phyloP scores from a whole-genome alignment of 2,113 vertebrate genomes.

The Cheirogaleus medius region DNA sequence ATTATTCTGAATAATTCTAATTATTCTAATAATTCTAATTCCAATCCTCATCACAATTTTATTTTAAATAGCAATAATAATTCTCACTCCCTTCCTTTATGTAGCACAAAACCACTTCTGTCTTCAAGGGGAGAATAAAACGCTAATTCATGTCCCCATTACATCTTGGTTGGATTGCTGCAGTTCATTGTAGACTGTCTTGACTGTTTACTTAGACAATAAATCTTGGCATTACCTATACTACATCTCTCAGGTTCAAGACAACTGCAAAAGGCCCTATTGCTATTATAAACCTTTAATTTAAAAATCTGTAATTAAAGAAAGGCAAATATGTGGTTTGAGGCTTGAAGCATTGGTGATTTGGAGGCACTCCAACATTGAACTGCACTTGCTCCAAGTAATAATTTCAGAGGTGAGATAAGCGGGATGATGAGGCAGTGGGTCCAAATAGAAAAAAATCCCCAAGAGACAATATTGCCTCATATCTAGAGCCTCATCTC shows the following conservation, averaged over 20 bases:
- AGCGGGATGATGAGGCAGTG: not conserved
- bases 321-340: slow-evolving; percentile 18
- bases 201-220: slow-evolving; percentile 23
- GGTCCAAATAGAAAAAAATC: not conserved
- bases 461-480: not conserved
- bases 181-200: slow-evolving; percentile 19
- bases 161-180: not conserved
- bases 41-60: not conserved
- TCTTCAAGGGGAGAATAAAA: not conserved
- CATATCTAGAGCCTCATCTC: not conserved
- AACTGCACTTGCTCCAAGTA: not conserved
- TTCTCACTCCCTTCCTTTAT: not conserved
- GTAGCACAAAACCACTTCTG: not conserved
- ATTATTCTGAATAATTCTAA: too few species aligned
- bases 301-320: slow-evolving; percentile 60
- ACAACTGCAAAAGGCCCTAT: slow-evolving; percentile 5
- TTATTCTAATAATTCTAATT: too few species aligned
- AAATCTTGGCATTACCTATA: slow-evolving; percentile 24
- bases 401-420: not conserved
- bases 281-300: slow-evolving; percentile 54
- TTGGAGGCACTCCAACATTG: not conserved
- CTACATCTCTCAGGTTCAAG: slow-evolving; percentile 15
- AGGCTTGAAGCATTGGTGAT: not conserved
- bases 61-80: slow-evolving; percentile 13
- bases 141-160: not conserved